A percentile compares a stretch with the other conserved stretches of the same genome.
phyloP scores from a whole-genome alignment of 2,888 invertebrate genomes.

The Scaptomyza polygonia region DNA sequence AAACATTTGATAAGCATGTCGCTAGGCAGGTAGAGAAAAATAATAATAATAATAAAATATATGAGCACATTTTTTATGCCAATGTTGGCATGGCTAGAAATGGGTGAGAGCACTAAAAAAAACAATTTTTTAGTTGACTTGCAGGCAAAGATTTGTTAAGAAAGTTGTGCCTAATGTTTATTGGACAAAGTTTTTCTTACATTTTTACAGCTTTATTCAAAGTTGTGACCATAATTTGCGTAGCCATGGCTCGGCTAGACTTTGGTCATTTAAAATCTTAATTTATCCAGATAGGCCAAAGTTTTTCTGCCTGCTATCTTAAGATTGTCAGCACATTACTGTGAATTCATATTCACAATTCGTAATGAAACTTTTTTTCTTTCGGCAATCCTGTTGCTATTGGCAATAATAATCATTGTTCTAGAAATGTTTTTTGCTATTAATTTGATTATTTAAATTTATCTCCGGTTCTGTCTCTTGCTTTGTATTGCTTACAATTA shows the following conservation, averaged over 20 bases:
- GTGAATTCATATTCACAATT: not conserved
- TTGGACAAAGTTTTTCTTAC: slow-evolving; percentile 72
- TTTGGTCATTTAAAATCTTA: slow-evolving; percentile 73
- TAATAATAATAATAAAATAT: slow-evolving; percentile 23
- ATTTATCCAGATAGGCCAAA: slow-evolving; percentile 63
- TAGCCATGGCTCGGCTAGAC: slow-evolving; percentile 43
- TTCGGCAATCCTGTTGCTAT: slow-evolving; percentile 36
- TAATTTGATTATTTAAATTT: slow-evolving; percentile 70
- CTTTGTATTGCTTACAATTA: slow-evolving; percentile 42
- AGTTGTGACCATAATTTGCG: slow-evolving; percentile 52
- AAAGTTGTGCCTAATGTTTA: slow-evolving; percentile 76
- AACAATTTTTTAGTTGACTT: slow-evolving; percentile 59
- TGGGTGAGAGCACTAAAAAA: slow-evolving; percentile 15
- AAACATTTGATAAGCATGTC: slow-evolving; percentile 69
- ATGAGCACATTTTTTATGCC: slow-evolving; percentile 48
- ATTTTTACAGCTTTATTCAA: slow-evolving; percentile 72
- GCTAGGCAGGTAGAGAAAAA: slow-evolving; percentile 52
- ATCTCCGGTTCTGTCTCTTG: slow-evolving; percentile 22
- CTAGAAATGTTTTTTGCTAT: slow-evolving; percentile 42
- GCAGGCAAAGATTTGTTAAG: slow-evolving; percentile 40
- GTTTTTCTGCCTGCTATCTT: slow-evolving; percentile 46
- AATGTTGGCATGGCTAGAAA: slow-evolving; percentile 11
- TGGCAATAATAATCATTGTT: slow-evolving; percentile 66
- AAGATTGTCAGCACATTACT: slow-evolving; percentile 74
- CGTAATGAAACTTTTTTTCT: slow-evolving; percentile 51